These are phyloP conservation scores for Rhynchophorus ferrugineus DNA, from an alignment of 1,140 invertebrate species.

Conservation along the genomic window DNA sequence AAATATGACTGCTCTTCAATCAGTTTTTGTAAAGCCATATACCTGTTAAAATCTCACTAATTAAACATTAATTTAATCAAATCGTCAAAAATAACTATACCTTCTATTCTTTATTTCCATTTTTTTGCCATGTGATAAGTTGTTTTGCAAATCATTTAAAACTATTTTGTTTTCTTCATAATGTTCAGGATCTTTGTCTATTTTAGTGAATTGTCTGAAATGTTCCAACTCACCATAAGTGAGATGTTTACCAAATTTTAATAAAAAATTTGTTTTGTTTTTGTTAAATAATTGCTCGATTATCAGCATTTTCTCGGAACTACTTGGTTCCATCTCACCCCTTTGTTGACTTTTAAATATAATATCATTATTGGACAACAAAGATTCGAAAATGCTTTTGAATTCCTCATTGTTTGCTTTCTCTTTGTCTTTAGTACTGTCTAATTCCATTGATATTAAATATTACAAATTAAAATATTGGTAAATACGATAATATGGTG, in stretches of 20 bases:
- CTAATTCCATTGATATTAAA: too few species aligned
- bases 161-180: conserved; percentile 54
- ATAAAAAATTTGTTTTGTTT: conserved; percentile 61
- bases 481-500: too few species aligned
- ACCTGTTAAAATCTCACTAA: conserved; percentile 45
- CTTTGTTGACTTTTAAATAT: conserved; percentile 55
- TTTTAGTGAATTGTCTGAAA: conserved; percentile 47
- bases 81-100: background rate
- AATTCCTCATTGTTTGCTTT: too few species aligned
- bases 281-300: conserved; percentile 57
- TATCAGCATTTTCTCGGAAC: conserved; percentile 60
- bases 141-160: conserved; percentile 49
- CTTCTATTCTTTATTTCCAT: conserved; percentile 40
- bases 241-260: conserved; percentile 69
- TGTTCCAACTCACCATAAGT: conserved; percentile 56
- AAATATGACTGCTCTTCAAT: conserved; percentile 72
- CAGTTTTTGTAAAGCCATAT: conserved; percentile 70
- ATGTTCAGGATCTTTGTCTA: conserved; percentile 37
- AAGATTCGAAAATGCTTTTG: conserved; percentile 15
- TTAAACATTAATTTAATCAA: too few species aligned
- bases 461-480: too few species aligned
- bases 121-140: conserved; percentile 60
- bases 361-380: conserved; percentile 26
- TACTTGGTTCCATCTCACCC: conserved; percentile 61
- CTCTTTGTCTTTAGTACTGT: too few species aligned